phyloP scores from a whole-genome alignment of 2,888 invertebrate species.

The Polyommatus icarus region DNA sequence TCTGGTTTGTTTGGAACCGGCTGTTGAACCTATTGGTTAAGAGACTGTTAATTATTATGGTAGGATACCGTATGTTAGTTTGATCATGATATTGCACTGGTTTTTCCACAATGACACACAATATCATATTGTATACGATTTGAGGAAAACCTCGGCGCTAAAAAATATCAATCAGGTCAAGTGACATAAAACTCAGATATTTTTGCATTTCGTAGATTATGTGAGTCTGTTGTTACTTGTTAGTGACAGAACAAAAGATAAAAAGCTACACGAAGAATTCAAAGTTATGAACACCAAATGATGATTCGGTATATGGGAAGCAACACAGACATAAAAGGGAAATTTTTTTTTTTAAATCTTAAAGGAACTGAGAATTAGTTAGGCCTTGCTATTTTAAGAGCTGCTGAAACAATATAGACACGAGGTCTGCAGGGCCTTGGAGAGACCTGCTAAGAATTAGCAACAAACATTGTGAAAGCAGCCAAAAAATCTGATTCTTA shows the following conservation, averaged over 20 bases:
- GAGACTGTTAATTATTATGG: neutral
- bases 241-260: neutral
- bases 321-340: too few relatives aligned
- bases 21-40: neutral
- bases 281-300: too few relatives aligned
- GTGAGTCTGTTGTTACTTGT: neutral
- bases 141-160: neutral
- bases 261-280: too few relatives aligned
- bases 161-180: neutral
- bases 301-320: too few relatives aligned
- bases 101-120: neutral
- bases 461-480: neutral
- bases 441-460: neutral
- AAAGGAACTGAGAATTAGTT: neutral
- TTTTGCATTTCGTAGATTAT: neutral
- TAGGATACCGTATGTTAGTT: neutral
- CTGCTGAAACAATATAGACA: neutral
- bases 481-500: conserved; percentile 1
- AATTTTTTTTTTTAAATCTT: too few relatives aligned
- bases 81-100: neutral
- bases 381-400: neutral
- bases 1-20: conserved; percentile 2
- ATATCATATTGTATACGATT: neutral
- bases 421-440: neutral
- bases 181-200: neutral